Percentiles rank a stretch among this genome's conserved stretches.
These are phyloP conservation scores for Xestobium rufovillosum DNA, from an alignment of 2,888 invertebrate species.

Conservation along the genomic window DNA sequence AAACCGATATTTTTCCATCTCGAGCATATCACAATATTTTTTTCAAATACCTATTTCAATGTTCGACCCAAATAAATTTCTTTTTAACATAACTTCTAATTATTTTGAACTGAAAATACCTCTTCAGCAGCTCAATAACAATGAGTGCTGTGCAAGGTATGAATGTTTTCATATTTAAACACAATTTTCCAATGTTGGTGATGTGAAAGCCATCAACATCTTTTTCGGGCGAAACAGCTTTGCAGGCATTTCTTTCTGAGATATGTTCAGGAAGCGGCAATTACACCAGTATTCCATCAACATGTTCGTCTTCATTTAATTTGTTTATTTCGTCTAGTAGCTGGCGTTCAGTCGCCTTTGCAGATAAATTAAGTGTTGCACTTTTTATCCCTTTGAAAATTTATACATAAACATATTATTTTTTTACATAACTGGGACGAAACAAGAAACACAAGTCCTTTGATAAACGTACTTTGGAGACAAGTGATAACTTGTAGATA, in stretches of 20 bases:
- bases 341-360: conserved; percentile 56
- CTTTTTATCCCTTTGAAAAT: conserved; percentile 54
- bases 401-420: too few relatives aligned
- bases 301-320: conserved; percentile 59
- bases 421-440: too few relatives aligned
- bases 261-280: conserved; percentile 75
- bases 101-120: too few relatives aligned
- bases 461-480: too few relatives aligned
- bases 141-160: conserved; percentile 77
- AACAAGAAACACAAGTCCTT: too few relatives aligned
- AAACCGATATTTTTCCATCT: conserved; percentile 89
- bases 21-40: conserved; percentile 82
- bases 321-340: conserved; percentile 56
- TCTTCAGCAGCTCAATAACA: conserved; percentile 59
- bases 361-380: conserved; percentile 55
- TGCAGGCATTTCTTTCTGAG: conserved; percentile 67
- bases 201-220: conserved; percentile 91
- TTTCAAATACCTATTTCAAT: conserved; percentile 76
- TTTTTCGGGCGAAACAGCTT: conserved; percentile 70
- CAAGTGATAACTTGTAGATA: too few relatives aligned
- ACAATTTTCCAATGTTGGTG: conserved; percentile 71
- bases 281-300: conserved; percentile 81
- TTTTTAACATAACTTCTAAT: too few relatives aligned
- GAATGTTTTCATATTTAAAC: conserved; percentile 63
- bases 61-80: too few relatives aligned